A percentile compares a stretch with the other conserved stretches of the same genome.
Evolutionary conservation across 2,797 vertebrate species (phyloP).

Genomic region (Malurus leucopterus): DNA sequence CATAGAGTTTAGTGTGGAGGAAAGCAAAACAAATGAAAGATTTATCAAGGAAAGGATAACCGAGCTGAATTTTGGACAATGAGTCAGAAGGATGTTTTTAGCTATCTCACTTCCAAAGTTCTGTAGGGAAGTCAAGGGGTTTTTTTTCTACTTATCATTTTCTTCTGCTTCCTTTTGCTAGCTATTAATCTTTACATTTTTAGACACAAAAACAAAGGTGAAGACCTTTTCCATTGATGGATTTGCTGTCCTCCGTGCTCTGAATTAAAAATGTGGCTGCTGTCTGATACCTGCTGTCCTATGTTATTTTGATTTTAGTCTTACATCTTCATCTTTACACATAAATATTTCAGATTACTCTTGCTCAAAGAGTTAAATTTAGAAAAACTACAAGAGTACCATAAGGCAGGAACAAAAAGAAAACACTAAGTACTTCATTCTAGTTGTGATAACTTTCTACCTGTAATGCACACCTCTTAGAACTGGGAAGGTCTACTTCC

Average conservation of each 20-base stretch:
- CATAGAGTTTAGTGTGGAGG: neutral
- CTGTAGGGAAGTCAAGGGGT: neutral
- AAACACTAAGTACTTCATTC: neutral
- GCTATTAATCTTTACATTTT: neutral
- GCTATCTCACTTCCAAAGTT: neutral
- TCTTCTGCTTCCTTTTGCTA: neutral
- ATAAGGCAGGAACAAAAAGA: neutral
- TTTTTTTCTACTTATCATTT: neutral
- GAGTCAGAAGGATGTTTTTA: neutral
- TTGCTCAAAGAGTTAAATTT: neutral
- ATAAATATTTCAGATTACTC: neutral
- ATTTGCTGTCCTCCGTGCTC: neutral
- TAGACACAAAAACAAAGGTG: neutral
- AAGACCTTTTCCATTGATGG: neutral
- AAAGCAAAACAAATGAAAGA: neutral
- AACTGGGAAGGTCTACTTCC: neutral
- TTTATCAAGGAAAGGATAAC: neutral
- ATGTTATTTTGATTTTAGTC: neutral
- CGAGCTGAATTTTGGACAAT: neutral
- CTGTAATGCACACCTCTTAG: neutral
- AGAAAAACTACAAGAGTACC: neutral
- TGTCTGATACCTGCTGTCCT: neutral
- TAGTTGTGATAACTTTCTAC: neutral
- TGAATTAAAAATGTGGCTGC: neutral
- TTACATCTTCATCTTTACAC: neutral